Evolutionary conservation across 2,888 invertebrate species (phyloP).

Genomic region (Eubasilissa splendida): DNA sequence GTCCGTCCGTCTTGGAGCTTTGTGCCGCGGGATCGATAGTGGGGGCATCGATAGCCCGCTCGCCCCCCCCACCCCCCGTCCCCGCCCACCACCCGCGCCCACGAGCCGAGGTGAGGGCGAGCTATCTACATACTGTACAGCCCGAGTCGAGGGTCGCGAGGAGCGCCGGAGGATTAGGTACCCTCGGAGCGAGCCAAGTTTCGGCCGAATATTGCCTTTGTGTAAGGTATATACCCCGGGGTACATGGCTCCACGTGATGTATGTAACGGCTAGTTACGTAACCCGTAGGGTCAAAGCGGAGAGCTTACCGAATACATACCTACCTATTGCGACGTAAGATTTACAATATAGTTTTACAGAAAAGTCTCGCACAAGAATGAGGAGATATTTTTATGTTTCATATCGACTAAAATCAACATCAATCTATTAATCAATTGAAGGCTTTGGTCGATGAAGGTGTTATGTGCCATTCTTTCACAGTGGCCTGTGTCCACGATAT

Average conservation of each 20-base stretch:
- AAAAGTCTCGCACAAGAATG: too few species aligned
- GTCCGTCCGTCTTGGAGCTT: conserved; percentile 58
- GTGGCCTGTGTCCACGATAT: too few species aligned
- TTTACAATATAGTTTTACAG: too few species aligned
- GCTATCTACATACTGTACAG: conserved; percentile 51
- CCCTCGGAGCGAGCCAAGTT: conserved; percentile 45
- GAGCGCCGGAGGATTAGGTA: conserved; percentile 47
- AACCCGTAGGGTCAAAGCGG: neutral
- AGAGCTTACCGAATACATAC: too few species aligned
- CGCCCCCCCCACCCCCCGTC: conserved; percentile 27
- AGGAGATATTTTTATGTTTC: too few species aligned
- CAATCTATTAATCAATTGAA: too few species aligned
- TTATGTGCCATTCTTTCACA: too few species aligned
- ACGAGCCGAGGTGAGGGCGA: conserved; percentile 24
- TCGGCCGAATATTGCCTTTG: conserved; percentile 47
- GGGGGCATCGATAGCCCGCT: conserved; percentile 44
- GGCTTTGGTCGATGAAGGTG: too few species aligned
- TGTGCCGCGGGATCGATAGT: conserved; percentile 54
- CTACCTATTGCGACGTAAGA: too few species aligned
- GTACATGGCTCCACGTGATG: neutral
- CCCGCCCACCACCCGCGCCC: conserved; percentile 4
- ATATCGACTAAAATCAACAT: too few species aligned
- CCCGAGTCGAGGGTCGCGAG: conserved; percentile 45
- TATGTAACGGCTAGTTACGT: conserved; percentile 5
- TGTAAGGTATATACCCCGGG: conserved; percentile 7